phyloP scores from a whole-genome alignment of 1,140 invertebrate species.

The Ectropis grisescens region DNA sequence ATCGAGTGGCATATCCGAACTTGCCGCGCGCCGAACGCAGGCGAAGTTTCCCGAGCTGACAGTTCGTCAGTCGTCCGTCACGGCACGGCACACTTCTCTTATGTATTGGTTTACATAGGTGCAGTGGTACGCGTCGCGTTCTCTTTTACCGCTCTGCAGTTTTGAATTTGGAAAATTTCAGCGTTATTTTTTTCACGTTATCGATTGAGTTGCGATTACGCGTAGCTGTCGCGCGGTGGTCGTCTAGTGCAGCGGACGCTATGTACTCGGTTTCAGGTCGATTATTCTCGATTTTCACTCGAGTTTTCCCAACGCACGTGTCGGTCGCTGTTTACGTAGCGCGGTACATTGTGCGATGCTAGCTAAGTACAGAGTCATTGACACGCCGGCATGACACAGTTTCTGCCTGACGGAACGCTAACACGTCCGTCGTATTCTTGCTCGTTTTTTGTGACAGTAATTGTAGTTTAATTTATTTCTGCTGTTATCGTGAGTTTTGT shows the following conservation, averaged over 20 bases:
- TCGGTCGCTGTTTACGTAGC: conserved; percentile 41
- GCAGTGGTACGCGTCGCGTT: conserved; percentile 38
- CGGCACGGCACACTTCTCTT: conserved; percentile 41
- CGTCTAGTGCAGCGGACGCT: conserved; percentile 4
- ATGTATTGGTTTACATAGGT: conserved; percentile 56
- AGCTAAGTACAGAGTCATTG: conserved; percentile 35
- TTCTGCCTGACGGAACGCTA: conserved; percentile 43
- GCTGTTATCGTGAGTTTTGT: conserved; percentile 11
- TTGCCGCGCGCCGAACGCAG: conserved; percentile 20
- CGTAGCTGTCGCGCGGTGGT: conserved; percentile 10
- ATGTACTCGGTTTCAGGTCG: background rate
- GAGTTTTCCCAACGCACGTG: conserved; percentile 32
- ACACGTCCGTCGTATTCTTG: conserved; percentile 35
- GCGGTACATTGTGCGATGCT: conserved; percentile 11
- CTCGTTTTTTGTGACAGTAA: conserved; percentile 18
- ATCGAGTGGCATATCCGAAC: conserved; percentile 30
- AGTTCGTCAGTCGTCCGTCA: conserved; percentile 56
- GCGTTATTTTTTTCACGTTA: conserved; percentile 4
- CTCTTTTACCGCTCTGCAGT: conserved; percentile 30
- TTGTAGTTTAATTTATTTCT: conserved; percentile 20
- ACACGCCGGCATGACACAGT: conserved; percentile 55
- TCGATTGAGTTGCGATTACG: conserved; percentile 16
- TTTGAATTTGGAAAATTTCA: conserved; percentile 20
- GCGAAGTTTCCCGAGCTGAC: conserved; percentile 42
- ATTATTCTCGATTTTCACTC: conserved; percentile 3